phyloP scores from a whole-genome alignment of 2,797 vertebrate species.

The Acrossocheilus fasciatus region DNA sequence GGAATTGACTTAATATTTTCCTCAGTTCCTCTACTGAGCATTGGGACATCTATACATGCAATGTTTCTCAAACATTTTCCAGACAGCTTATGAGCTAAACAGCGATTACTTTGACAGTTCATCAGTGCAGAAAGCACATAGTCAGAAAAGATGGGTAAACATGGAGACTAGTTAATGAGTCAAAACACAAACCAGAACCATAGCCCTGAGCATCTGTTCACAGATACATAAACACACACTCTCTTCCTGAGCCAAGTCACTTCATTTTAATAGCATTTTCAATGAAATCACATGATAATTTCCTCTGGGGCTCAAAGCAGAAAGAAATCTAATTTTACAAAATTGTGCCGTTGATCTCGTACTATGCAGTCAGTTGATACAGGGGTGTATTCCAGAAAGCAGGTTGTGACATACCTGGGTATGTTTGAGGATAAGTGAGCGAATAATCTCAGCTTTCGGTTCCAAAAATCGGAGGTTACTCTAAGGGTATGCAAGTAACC shows the following conservation, averaged over 20 bases:
- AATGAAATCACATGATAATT: neutral
- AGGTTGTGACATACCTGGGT: too few relatives aligned
- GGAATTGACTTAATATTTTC: conserved; percentile 18
- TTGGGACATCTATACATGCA: neutral
- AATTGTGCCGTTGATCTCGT: too few relatives aligned
- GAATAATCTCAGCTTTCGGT: too few relatives aligned
- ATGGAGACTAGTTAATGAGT: neutral
- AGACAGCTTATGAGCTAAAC: conserved; percentile 59
- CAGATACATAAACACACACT: neutral
- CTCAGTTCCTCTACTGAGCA: neutral
- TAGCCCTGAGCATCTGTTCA: neutral
- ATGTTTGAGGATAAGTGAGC: too few relatives aligned
- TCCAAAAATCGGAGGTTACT: too few relatives aligned
- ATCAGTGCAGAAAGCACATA: conserved; percentile 10
- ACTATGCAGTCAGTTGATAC: neutral
- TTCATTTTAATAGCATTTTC: conserved; percentile 2
- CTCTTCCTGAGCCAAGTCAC: neutral
- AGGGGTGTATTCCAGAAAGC: too few relatives aligned
- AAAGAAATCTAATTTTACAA: too few relatives aligned
- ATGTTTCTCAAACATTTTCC: conserved; percentile 8
- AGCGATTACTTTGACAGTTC: neutral
- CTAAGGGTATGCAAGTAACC: too few relatives aligned
- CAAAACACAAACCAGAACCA: neutral
- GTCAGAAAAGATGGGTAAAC: conserved; percentile 5
- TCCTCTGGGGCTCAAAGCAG: neutral